A percentile compares a stretch with the other conserved stretches of the same genome.
These are phyloP conservation scores for Gallirallus australis DNA, from an alignment of 2,797 vertebrate species.

Conservation along the genomic window DNA sequence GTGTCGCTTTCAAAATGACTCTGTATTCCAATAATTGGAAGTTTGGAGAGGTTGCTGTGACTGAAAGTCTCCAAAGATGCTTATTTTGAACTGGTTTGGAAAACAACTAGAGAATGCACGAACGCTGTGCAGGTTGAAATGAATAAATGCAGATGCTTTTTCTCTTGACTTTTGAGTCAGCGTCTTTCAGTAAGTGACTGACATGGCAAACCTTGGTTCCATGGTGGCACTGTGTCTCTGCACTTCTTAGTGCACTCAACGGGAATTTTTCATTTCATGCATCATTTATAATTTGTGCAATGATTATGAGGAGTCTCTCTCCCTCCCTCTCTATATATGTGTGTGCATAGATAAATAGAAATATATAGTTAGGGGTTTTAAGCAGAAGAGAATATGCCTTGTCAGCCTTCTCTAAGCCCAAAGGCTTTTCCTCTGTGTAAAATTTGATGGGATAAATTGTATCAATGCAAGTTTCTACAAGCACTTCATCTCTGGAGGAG, in stretches of 20 bases:
- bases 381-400: background rate
- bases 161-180: background rate
- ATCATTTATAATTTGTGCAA: conserved; percentile 51
- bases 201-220: background rate
- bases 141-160: background rate
- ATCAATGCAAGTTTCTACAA: background rate
- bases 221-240: background rate
- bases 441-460: background rate
- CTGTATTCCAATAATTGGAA: background rate
- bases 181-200: background rate
- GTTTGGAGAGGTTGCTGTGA: background rate
- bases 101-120: background rate
- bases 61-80: background rate
- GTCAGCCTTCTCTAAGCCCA: background rate
- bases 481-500: background rate
- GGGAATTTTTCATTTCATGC: conserved; percentile 67
- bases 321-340: background rate
- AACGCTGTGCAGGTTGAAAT: background rate
- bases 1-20: background rate
- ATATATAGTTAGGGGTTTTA: background rate
- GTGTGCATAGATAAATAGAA: background rate
- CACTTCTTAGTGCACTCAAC: background rate
- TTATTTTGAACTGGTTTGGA: background rate
- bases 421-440: background rate
- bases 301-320: background rate